Evolutionary conservation across 2,113 vertebrate species (phyloP).

Genomic region (Triplophysa rosa): DNA sequence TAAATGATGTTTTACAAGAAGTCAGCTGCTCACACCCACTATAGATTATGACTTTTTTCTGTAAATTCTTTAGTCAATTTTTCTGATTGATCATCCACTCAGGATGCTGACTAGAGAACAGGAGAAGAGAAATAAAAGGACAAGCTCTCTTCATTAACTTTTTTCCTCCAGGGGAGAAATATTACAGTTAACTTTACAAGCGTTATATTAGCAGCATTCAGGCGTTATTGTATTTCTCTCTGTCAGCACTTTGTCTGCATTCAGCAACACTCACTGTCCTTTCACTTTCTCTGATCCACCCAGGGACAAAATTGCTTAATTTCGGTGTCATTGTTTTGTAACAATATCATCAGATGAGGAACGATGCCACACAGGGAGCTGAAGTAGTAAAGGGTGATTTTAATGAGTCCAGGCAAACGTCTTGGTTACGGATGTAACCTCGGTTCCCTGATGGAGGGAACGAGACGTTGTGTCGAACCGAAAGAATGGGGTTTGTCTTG

Average conservation of each 20-base stretch:
- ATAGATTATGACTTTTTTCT: constrained; percentile 31
- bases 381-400: too few species aligned
- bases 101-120: constrained; percentile 12
- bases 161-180: constrained; percentile 45
- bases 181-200: constrained; percentile 51
- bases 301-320: background rate
- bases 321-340: too few species aligned
- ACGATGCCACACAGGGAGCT: too few species aligned
- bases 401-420: too few species aligned
- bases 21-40: background rate
- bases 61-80: constrained; percentile 29
- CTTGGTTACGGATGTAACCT: too few species aligned
- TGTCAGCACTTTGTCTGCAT: constrained; percentile 52
- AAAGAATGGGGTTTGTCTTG: too few species aligned
- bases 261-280: constrained; percentile 20
- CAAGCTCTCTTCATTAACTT: constrained; percentile 40
- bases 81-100: constrained; percentile 36
- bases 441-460: too few species aligned
- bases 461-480: too few species aligned
- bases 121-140: constrained; percentile 23
- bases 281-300: background rate
- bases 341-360: too few species aligned
- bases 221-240: constrained; percentile 50
- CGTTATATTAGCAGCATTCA: constrained; percentile 44
- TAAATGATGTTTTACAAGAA: background rate